Evolutionary conservation across 2,888 invertebrate genomes (phyloP), one percentile per base, ranked within the genome.

Genomic region (Orchesellides sinensis): DNA sequence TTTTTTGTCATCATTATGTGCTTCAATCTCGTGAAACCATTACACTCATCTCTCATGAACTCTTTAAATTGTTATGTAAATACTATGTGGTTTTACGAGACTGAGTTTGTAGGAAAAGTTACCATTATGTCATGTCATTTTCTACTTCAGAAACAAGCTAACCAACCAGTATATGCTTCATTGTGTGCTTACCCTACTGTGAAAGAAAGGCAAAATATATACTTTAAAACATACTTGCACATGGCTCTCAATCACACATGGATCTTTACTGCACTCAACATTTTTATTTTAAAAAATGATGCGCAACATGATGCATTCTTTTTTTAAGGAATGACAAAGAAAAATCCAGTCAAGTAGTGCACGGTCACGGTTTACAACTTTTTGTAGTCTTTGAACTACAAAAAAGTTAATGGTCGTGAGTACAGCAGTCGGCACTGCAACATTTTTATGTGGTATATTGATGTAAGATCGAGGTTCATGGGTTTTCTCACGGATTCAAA

Each of bases 341-440:
- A 23, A 19, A 54, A 72, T 72, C 72, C 72, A 72, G 72, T 29
- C 8, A 59, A 72, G 45, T 72, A 19, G 47, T 27, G 29, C 12
- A 4, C 14, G 19, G 72, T 72, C 72, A 72, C 72, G 72, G 59
- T 68, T 68, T 32, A 45, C 25, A 59, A 45, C 14, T 54, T 70
- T 70, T 70, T 19, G 4, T 47, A 40, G 19, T 5, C 21, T 29
- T 45, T n/a, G 52, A 32, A 52, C 49, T 49, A 49, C 49, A 49
- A 23, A 25, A 25, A 19, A 54, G 25, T 54, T 25, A 3, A 12
- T 6, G 21, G 23, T 25, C 8, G 4, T 14, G 14, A 17, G 19
- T n/a, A 4, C 17, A 12, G 2, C 2, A 21, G 12, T 27, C 25
- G 23, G 23, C 6, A 23, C 45, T 1, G 65, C 21, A 21, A 63